Evolutionary conservation across 2,113 vertebrate genomes (phyloP), one percentile per base, ranked within the genome.

Genomic region (Mungos mungo): DNA sequence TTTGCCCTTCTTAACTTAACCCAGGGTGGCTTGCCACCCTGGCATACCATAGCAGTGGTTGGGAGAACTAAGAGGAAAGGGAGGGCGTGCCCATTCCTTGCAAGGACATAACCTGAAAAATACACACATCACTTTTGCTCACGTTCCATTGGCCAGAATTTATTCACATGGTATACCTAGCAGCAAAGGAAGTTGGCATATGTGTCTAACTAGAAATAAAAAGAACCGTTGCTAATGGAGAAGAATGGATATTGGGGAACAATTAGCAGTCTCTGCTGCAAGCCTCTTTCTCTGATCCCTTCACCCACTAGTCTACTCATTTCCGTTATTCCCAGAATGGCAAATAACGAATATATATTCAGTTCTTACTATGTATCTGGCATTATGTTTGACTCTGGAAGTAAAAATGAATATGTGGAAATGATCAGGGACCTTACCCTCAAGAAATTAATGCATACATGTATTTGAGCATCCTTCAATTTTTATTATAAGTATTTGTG

Each of bases 401-500:
- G 21, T 72, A 65, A 95, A 81, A 47, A 29, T 57, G 52, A 83
- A 50, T 38, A 1, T 25, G 71, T 4, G 23, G 14, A 79, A 84
- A 45, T 35, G 5, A 89, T 45, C 27, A 9, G 23, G 72, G n/a
- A 81, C 21, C 16, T 85, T 90, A 54, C 31, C 21, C 7, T 90
- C 12, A 90, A 72, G 35, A 72, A 95, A 69, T 31, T 27, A 86
- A 45, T 79, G 27, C 11, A 45, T 71, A 35, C 14, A 80, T 54
- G 7, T 76, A 33, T 84, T 90, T 90, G n/a, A 8, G 11, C 27
- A 94, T 2, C 4, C 15, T 96, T 96, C 21, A 52, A 54, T 93
- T 95, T 96, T 76, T 71, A 91, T 91, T 84, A 52, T 77, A 68
- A 85, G 68, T 29, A 95, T 88, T 85, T 77, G 35, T 66, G 25